Percentiles rank a stretch among this genome's conserved stretches.
Conservation (phyloP, 92 coral and sea anemone species). For the Nematostella vectensis region DNA sequence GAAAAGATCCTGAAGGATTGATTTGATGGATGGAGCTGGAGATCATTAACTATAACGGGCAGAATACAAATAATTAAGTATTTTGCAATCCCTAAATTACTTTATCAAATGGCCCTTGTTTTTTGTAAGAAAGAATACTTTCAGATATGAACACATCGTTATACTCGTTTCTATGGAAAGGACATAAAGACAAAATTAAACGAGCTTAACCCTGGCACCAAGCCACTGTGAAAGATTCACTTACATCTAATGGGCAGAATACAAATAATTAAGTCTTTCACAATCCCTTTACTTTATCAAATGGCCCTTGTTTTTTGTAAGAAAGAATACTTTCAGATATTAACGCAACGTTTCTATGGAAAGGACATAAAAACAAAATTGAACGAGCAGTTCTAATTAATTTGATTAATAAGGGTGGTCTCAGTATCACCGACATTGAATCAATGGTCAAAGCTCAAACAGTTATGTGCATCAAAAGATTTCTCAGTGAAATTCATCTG, state of each 20-base stretch:
- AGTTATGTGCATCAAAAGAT: background rate
- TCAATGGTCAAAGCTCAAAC: background rate
- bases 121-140: background rate
- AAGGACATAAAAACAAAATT: background rate
- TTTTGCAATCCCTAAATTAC: background rate
- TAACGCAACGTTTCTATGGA: background rate
- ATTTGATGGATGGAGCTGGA: conserved; percentile 4
- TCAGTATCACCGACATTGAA: background rate
- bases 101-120: background rate
- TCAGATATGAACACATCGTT: background rate
- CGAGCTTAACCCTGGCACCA: too few relatives aligned
- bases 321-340: background rate
- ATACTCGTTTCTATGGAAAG: background rate
- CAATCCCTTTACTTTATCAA: background rate
- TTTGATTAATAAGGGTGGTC: too few relatives aligned
- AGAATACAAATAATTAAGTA: conserved; percentile 1
- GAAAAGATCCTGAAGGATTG: background rate
- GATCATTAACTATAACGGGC: background rate
- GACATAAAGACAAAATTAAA: background rate
- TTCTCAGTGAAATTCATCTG: background rate
- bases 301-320: background rate
- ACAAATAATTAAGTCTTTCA: conserved; percentile 1
- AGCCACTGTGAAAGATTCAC: too few relatives aligned
- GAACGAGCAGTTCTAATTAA: too few relatives aligned
- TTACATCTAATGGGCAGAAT: background rate